Base-by-base conservation (phyloP, 2,113 vertebrate genomes). In the Rhadina sibilatrix region DNA sequence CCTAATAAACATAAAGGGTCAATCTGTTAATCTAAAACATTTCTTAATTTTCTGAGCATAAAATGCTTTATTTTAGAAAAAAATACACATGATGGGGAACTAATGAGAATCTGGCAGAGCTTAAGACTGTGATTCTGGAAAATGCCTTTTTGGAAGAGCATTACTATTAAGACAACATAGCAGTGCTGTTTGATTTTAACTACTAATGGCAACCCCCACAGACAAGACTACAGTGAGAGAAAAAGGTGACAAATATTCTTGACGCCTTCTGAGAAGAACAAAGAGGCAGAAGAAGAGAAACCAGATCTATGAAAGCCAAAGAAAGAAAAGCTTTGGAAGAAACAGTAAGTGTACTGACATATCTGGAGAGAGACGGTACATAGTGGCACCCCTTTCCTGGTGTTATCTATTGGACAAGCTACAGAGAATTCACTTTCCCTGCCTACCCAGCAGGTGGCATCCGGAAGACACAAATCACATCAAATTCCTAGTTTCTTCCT, bases 381-480 rank as follows among this genome's bases (percentile, higher is more conserved):
- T 2, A 3, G 23, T 2, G 4, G 13, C 4, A 2, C 4, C 2
- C 5, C 21, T 78, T 15, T 11, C 10, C 16, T 40, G 28, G 15
- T 2, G 0, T 7, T 77, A 3, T 0, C 31, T 31, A 8, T 28
- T 14, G 12, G 35, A 28, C 25, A 25, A 25, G 13, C 44, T 60
- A 17, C 7, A 37, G 28, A 1, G 2, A 60, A 25, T 50, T 82
- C 42, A 9, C 5, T 27, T 52, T 31, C 84, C 23, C 40, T 65
- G 16, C 8, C 50, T 86, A 60, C 56, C 94, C 92, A 87, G 61
- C 66, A 92, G 85, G 47, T 79, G 92, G 85, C 89, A 87, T 22
- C 23, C 6, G 6, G 28, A 69, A 33, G 25, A 64, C 65, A 64
- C 4, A 21, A 69, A 92, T 30, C 23, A 38, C 11, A 9, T 6